Evolutionary conservation across 2,797 vertebrate genomes (phyloP), one percentile per base, ranked within the genome.

Genomic region (Falco novaeseelandiae): DNA sequence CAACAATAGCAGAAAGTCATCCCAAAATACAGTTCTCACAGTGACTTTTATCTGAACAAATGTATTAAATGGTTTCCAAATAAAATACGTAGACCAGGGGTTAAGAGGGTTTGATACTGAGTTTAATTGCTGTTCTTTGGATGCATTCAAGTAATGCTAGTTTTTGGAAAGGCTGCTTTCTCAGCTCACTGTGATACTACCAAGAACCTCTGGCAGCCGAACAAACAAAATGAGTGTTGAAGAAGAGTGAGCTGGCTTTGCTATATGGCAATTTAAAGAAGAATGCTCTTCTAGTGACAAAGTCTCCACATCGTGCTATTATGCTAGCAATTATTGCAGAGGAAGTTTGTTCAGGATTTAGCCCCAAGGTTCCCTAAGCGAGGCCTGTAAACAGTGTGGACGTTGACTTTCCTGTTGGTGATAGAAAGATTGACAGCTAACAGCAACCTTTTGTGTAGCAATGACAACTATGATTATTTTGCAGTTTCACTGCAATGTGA

Each of bases 271-370:
- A 91, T 87, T 96, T 67, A 81, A 95, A 89, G 66, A 89, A 79
- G 94, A 81, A 94, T 76, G 54, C 59, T 55, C 58, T 77, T 87
- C 61, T 51, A 48, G 92, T 87, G 89, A 83, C 76, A 73, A 89
- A 79, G 74, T 93, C 72, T 74, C 63, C 89, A 26, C 15, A 32
- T 90, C 92, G 78, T 61, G 65, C 91, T 96, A 70, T 96, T 97
- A 93, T 62, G 95, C 84, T 96, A 96, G 90, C 88, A 96, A 87
- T 96, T 97, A 97, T 89, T 96, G 94, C 86, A 95, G 92, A 97
- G 97, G 98, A 98, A 97, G 93, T 97, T 97, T 97, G 87, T 94
- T 88, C 94, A 90, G 96, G 96, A 97, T 76, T 98, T 94, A 96
- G 85, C 83, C 97, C 94, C 95, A 97, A 94, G 87, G 96, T 93